These are phyloP conservation scores for Diplolepis rosae DNA, from an alignment of 2,888 invertebrate genomes.

Conservation along the genomic window DNA sequence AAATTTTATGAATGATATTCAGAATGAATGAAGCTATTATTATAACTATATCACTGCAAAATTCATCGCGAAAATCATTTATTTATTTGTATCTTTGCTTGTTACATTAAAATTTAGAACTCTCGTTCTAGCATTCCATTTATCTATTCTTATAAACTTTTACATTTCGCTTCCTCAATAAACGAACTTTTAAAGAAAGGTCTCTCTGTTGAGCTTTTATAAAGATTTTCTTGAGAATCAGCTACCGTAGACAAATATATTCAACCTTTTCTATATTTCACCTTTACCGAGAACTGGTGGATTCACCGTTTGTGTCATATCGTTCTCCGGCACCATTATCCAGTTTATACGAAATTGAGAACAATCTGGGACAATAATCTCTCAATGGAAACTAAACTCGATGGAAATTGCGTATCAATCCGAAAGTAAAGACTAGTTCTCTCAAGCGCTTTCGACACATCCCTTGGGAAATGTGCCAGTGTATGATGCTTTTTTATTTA, in stretches of 20 bases:
- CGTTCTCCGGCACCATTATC: slow-evolving; percentile 47
- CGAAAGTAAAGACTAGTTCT: slow-evolving; percentile 65
- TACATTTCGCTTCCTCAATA: slow-evolving; percentile 10
- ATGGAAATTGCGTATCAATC: slow-evolving; percentile 73
- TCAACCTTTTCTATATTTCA: neutral
- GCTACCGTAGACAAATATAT: slow-evolving; percentile 12
- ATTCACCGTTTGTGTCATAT: slow-evolving; percentile 9
- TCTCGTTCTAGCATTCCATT: slow-evolving; percentile 2
- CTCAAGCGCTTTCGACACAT: slow-evolving; percentile 46
- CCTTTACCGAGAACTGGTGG: neutral
- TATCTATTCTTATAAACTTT: neutral
- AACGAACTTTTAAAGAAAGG: neutral
- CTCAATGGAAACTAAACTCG: slow-evolving; percentile 68
- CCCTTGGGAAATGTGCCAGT: slow-evolving; percentile 47
- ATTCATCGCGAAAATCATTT: neutral
- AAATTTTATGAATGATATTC: too few relatives aligned
- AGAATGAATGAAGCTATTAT: too few relatives aligned
- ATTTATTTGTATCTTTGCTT: neutral
- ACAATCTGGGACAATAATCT: slow-evolving; percentile 65
- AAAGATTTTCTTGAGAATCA: slow-evolving; percentile 5
- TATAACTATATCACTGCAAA: too few relatives aligned
- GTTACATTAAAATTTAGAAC: neutral
- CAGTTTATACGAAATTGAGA: slow-evolving; percentile 51
- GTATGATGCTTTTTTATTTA: slow-evolving; percentile 18
- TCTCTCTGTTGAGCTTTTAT: neutral